Evolutionary conservation across 2,888 invertebrate species (phyloP).

Genomic region (Acronicta alni): DNA sequence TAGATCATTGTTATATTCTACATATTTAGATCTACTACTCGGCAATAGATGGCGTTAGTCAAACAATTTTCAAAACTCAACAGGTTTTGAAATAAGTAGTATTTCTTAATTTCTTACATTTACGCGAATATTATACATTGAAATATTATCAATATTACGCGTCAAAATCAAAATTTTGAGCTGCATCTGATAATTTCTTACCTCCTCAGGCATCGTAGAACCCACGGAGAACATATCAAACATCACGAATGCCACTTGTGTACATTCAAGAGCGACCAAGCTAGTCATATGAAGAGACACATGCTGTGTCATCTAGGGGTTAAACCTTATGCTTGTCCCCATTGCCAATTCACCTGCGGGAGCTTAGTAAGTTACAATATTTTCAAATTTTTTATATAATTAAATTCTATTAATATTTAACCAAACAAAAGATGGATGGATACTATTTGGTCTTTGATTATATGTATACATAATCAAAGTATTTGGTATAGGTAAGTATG

Average conservation of each 20-base stretch:
- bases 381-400: too few relatives aligned
- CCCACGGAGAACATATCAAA: slow-evolving; percentile 84
- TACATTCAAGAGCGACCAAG: slow-evolving; percentile 91
- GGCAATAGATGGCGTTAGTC: slow-evolving; percentile 53
- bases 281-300: slow-evolving; percentile 94
- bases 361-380: slow-evolving; percentile 90
- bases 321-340: slow-evolving; percentile 95
- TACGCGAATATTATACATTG: too few relatives aligned
- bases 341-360: slow-evolving; percentile 94
- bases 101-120: too few relatives aligned
- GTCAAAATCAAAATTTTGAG: too few relatives aligned
- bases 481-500: too few relatives aligned
- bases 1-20: background rate
- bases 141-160: too few relatives aligned
- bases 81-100: too few relatives aligned
- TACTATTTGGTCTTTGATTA: too few relatives aligned
- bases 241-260: slow-evolving; percentile 92
- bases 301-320: slow-evolving; percentile 93
- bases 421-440: too few relatives aligned
- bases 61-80: background rate
- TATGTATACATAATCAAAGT: too few relatives aligned
- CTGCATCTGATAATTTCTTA: too few relatives aligned
- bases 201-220: slow-evolving; percentile 90
- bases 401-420: too few relatives aligned
- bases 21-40: slow-evolving; percentile 7